A percentile compares a stretch with the other conserved stretches of the same genome.
phyloP scores from a whole-genome alignment of 2,797 vertebrate genomes.

The Leuciscus waleckii region DNA sequence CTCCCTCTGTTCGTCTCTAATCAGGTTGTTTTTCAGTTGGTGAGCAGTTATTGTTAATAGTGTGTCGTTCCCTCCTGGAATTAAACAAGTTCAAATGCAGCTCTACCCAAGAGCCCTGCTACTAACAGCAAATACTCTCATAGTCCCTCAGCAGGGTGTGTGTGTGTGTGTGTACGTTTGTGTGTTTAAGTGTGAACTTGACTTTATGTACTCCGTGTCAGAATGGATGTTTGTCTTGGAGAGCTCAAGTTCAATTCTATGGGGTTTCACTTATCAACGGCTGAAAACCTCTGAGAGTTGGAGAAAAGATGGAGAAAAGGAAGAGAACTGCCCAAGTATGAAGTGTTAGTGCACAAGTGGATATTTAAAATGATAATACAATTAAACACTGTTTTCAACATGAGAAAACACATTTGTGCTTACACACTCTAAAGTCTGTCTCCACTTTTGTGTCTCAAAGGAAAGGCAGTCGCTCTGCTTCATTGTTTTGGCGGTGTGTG shows the following conservation, averaged over 20 bases:
- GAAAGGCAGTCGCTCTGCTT: conserved; percentile 40
- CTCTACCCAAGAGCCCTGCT: conserved; percentile 70
- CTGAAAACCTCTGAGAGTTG: conserved; percentile 61
- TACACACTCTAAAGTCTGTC: conserved; percentile 38
- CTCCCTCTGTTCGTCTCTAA: conserved; percentile 46
- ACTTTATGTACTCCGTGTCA: conserved; percentile 50
- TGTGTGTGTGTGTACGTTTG: conserved; percentile 36
- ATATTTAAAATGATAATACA: conserved; percentile 48
- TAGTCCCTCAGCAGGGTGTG: conserved; percentile 57
- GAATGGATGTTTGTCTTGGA: conserved; percentile 52
- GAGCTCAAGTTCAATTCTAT: conserved; percentile 54
- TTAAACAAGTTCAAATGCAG: conserved; percentile 75
- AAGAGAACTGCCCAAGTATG: conserved; percentile 42
- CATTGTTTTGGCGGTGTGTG: conserved; percentile 53
- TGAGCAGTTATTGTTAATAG: conserved; percentile 67
- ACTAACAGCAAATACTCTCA: conserved; percentile 77
- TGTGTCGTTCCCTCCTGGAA: conserved; percentile 73
- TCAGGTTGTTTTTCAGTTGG: conserved; percentile 61
- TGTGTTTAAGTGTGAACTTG: conserved; percentile 55
- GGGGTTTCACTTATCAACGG: conserved; percentile 51
- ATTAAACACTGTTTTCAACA: conserved; percentile 45
- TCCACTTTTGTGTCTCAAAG: conserved; percentile 53
- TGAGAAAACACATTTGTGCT: conserved; percentile 27
- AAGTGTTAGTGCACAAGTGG: conserved; percentile 25
- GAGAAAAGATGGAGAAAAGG: conserved; percentile 44